These are phyloP conservation scores for Ctenochaetus hawaiiensis DNA, from an alignment of 2,797 vertebrate species.

Conservation along the genomic window DNA sequence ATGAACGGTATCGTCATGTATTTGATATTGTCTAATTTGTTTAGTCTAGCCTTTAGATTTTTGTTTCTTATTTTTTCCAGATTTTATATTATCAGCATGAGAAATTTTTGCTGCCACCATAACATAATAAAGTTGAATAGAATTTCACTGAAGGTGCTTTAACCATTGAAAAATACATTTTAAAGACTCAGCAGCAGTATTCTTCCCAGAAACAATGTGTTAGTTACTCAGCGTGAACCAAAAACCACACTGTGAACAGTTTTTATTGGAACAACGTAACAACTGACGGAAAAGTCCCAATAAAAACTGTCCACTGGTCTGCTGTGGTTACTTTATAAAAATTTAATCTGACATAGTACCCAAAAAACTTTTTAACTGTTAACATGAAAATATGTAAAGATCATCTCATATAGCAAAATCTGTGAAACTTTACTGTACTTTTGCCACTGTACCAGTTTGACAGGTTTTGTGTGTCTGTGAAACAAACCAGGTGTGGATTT, in stretches of 20 bases:
- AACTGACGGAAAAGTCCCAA: slow-evolving; percentile 8
- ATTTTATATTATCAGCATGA: not conserved
- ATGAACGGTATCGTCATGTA: not conserved
- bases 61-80: not conserved
- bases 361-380: slow-evolving; percentile 1
- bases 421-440: not conserved
- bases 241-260: slow-evolving; percentile 50
- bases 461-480: no score
- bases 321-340: not conserved
- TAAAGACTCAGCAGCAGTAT: slow-evolving; percentile 9
- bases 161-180: slow-evolving; percentile 23
- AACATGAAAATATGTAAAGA: not conserved
- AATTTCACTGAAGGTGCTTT: slow-evolving; percentile 24
- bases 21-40: not conserved
- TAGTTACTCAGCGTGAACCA: slow-evolving; percentile 34
- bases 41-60: not conserved
- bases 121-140: slow-evolving; percentile 7
- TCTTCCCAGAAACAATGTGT: slow-evolving; percentile 47
- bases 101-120: slow-evolving; percentile 5
- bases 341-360: not conserved
- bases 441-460: no score
- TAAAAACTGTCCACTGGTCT: not conserved
- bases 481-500: no score
- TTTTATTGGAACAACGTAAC: slow-evolving; percentile 35
- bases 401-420: not conserved